A percentile compares a stretch with the other conserved stretches of the same genome.
Conservation (phyloP, 2,797 vertebrate genomes). For the Coregonus suidteri region DNA sequence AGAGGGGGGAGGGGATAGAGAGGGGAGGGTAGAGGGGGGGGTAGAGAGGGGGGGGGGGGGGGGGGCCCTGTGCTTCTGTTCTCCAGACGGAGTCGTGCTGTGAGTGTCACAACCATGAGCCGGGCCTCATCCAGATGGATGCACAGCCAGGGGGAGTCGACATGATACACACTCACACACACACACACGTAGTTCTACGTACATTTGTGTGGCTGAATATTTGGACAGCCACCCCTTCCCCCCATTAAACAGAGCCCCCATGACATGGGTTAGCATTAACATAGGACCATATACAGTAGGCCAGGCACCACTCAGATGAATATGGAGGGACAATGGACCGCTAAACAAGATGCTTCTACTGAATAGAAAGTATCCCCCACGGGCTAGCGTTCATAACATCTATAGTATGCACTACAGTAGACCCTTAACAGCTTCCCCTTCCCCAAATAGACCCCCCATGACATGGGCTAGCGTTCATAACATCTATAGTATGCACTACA, state of each 20-base stretch:
- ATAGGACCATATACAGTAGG: background rate
- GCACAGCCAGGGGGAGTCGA: slow-evolving; percentile 5
- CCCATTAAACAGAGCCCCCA: background rate
- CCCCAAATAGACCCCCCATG: too few species aligned
- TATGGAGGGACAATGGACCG: too few species aligned
- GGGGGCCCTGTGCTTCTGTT: background rate
- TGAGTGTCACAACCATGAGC: slow-evolving; percentile 51
- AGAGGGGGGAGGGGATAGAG: background rate
- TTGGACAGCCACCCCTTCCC: background rate
- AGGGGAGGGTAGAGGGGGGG: background rate
- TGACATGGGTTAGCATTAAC: background rate
- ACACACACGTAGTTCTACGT: background rate
- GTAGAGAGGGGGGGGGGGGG: background rate
- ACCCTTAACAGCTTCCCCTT: too few species aligned
- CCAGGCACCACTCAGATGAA: too few species aligned
- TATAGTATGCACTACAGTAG: too few species aligned
- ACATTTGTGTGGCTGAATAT: too few species aligned
- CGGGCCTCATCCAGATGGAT: slow-evolving; percentile 41
- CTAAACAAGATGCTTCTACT: too few species aligned
- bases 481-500: too few species aligned
- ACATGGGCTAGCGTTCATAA: too few species aligned
- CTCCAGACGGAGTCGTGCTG: slow-evolving; percentile 49
- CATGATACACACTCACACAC: background rate
- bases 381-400: too few species aligned
- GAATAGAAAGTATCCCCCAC: too few species aligned